Conservation (phyloP, 2,113 vertebrate species). For the Crotophaga sulcirostris region DNA sequence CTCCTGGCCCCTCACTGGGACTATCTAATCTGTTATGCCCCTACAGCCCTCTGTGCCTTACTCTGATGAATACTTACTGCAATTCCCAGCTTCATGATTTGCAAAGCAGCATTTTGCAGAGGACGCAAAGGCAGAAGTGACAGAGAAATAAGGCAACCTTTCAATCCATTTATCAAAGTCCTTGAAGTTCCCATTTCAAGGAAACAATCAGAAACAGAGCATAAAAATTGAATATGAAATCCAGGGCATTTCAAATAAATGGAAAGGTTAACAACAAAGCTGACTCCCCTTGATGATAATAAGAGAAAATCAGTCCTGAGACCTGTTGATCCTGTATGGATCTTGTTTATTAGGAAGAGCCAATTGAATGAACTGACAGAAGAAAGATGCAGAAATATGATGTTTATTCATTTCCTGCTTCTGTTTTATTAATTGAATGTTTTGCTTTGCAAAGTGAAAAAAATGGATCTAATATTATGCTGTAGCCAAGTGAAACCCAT, state of each 20-base stretch:
- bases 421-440: conserved; percentile 21
- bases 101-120: conserved; percentile 33
- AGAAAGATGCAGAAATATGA: neutral
- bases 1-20: neutral
- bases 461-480: neutral
- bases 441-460: conserved; percentile 28
- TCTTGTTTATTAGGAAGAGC: conserved; percentile 29
- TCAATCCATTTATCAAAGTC: conserved; percentile 65
- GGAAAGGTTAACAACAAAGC: conserved; percentile 45
- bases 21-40: neutral
- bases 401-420: conserved; percentile 30
- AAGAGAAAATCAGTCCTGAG: conserved; percentile 24
- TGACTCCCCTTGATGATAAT: neutral
- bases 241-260: conserved; percentile 51
- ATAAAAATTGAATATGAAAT: conserved; percentile 47
- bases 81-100: conserved; percentile 24
- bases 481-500: conserved; percentile 14
- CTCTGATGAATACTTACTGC: conserved; percentile 26
- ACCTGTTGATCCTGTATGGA: conserved; percentile 14
- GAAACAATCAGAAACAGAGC: conserved; percentile 59
- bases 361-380: neutral
- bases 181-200: conserved; percentile 56
- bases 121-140: neutral
- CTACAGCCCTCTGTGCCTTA: neutral
- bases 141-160: conserved; percentile 54